Base-by-base conservation (phyloP, 2,888 invertebrate genomes). In the Embidobia sp. region DNA sequence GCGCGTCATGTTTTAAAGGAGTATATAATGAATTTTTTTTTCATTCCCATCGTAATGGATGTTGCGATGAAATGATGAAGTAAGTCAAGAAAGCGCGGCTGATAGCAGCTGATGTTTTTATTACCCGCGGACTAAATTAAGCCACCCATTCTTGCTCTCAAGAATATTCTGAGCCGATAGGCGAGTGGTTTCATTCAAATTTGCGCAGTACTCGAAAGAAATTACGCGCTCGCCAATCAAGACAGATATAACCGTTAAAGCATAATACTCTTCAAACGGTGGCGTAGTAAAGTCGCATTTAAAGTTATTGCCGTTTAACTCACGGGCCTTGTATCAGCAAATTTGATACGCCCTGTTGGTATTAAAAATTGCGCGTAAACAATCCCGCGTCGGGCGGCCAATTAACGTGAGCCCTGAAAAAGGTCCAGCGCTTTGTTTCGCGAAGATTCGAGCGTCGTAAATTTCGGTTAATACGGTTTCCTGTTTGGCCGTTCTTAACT, bases 111-210 rank as follows among this genome's bases (percentile, higher is more conserved):
- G 57, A 40, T 46, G 49, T 29, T 44, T 66, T 55, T 55, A 66
- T 66, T 66, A 10, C 53, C 53, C 53, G 46, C 35, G 66, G 31
- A 53, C 42, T 66, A 44, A 66, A 66, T 66, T 66, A 46, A 66
- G 33, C 7, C 26, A 22, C 33, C 66, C 66, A 66, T 51, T 64
- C 42, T 64, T 64, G 22, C 16, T 26, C 27, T 8, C 26, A n/a
- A 33, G 29, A n/a, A n/a, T n/a, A n/a, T n/a, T 27, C 18, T 40
- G 35, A 42, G 11, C 44, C 66, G 66, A 66, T 66, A 53, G 53
- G 26, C 35, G 44, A 16, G 22, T 27, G 33, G 11, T 44, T 66
- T 33, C 66, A 53, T 66, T 53, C 66, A 49, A 53, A 44, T 48
- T 35, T 15, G 33, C 22, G n/a, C 33, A 19, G 11, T n/a, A 26